Base-by-base conservation (phyloP, 2,113 vertebrate species). In the Trichomycterus rosablanca region DNA sequence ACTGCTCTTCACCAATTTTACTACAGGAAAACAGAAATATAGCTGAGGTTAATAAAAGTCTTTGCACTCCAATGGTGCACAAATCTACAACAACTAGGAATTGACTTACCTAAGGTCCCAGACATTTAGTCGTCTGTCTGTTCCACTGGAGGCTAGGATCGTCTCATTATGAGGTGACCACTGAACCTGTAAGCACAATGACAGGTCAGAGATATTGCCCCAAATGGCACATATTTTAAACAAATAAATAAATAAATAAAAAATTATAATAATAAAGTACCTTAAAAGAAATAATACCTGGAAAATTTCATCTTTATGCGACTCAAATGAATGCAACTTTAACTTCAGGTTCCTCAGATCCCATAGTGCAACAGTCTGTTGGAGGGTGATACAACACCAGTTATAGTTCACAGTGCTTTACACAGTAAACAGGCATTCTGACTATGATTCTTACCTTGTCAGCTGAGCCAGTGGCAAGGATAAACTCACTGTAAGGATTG, bases 161-260 rank as follows among this genome's bases (percentile, higher is more conserved):
- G 96, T 99, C 84, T 99, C 94, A 11, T 99, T 98, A 67, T 99
- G 96, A 67, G 96, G 96, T 24, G 95, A 99, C 96, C 96, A 99
- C 79, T 99, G 95, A 67, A 99, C 95, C 95, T 97, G 76, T 59
- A 24, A 56, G 2, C 4, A 60, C 45, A 76, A 0, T 24, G 14
- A 45, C 3, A 66, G 11, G 24, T n/a, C n/a, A 44, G 50, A 26
- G 14, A 20, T 9, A 18, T 19, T 8, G 18, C 14, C 22, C 42
- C 2, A 12, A 35, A 2, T 11, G 30, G 30, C 4, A 9, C 30
- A n/a, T 32, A 9, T 32, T 32, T 11, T 2, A 35, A 34, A 7
- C 10, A 34, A 34, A 34, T 1, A 34, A n/a, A n/a, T n/a, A n/a
- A n/a, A n/a, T n/a, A n/a, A n/a, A n/a, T n/a, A n/a, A n/a, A n/a